Percentiles rank a stretch among this genome's conserved stretches.
phyloP scores from a whole-genome alignment of 2,113 vertebrate species.

The Labeo rohita region DNA sequence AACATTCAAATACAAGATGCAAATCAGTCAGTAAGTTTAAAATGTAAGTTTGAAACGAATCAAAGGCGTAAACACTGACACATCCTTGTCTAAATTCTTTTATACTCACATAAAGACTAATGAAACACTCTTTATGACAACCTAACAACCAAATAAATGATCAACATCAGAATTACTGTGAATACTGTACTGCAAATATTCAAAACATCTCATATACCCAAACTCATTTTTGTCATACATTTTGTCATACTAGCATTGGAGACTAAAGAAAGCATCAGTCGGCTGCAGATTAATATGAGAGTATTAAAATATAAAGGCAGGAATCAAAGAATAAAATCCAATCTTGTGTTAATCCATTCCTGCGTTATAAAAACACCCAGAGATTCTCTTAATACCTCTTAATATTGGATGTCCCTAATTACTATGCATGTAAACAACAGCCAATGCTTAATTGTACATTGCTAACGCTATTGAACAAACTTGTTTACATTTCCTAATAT shows the following conservation, averaged over 20 bases:
- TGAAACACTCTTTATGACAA: neutral
- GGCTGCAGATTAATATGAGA: neutral
- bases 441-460: neutral
- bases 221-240: neutral
- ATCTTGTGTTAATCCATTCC: neutral
- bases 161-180: neutral
- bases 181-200: neutral
- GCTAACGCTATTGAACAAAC: neutral
- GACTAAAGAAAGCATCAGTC: neutral
- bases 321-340: neutral
- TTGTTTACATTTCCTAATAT: neutral
- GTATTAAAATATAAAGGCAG: neutral
- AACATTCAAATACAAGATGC: no score
- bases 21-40: no score
- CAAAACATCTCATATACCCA: neutral
- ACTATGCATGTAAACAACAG: neutral
- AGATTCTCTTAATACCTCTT: conserved; percentile 4
- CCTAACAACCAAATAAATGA: neutral
- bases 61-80: no score
- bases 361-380: neutral
- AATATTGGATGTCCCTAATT: conserved; percentile 4
- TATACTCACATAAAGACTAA: neutral
- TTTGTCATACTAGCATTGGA: neutral
- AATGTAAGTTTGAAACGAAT: no score
- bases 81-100: neutral